Percentiles rank a stretch among this genome's conserved stretches.
These are phyloP conservation scores for Riptortus pedestris DNA, from an alignment of 1,140 invertebrate genomes.

Conservation along the genomic window DNA sequence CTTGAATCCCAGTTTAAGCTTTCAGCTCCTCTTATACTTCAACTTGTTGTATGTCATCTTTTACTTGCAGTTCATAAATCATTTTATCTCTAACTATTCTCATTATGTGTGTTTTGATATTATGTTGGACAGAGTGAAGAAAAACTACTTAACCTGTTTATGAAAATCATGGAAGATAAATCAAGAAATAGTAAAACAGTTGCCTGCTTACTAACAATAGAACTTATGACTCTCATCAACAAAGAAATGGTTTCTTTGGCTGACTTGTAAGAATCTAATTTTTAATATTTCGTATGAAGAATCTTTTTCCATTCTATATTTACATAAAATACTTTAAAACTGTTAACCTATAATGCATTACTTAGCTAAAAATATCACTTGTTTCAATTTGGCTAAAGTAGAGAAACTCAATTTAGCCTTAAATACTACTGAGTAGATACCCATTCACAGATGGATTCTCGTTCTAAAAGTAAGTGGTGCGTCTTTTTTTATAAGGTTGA, in stretches of 20 bases:
- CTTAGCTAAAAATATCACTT: background rate
- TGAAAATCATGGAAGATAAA: constrained; percentile 41
- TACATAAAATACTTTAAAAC: background rate
- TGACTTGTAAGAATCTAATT: constrained; percentile 41
- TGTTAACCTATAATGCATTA: background rate
- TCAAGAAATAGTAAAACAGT: constrained; percentile 45
- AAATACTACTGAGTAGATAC: background rate
- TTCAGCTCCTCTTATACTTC: constrained; percentile 46
- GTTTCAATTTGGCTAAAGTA: background rate
- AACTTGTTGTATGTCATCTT: constrained; percentile 47
- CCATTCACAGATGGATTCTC: too few relatives aligned
- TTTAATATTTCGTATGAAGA: background rate
- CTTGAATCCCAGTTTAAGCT: constrained; percentile 48
- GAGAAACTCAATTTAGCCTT: background rate
- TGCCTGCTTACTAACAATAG: constrained; percentile 55
- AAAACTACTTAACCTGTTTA: constrained; percentile 49
- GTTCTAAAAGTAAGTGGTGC: too few relatives aligned
- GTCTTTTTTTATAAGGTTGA: too few relatives aligned
- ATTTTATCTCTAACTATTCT: background rate
- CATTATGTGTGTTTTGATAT: background rate
- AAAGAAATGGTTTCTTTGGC: constrained; percentile 47
- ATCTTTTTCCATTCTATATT: background rate
- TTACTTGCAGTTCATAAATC: background rate
- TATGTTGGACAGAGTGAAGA: constrained; percentile 47
- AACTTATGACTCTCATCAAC: constrained; percentile 52